Conservation (phyloP, 2,797 vertebrate genomes). For the Champsocephalus esox region DNA sequence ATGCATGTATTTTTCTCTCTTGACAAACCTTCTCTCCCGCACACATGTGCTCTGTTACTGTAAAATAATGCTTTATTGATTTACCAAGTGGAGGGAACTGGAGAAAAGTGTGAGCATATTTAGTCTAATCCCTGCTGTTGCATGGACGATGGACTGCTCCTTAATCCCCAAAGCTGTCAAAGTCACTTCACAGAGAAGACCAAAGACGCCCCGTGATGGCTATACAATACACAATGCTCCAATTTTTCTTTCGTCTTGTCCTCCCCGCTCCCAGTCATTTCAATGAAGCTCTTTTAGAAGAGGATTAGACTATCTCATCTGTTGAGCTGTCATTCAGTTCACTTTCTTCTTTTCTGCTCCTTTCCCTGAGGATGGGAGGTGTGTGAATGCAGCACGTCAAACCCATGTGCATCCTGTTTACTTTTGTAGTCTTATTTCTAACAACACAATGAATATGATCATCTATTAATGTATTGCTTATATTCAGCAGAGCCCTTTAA, state of each 20-base stretch:
- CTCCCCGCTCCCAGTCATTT: conserved; percentile 61
- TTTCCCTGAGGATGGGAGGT: conserved; percentile 33
- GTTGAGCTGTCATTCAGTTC: conserved; percentile 74
- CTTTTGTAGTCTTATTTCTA: conserved; percentile 27
- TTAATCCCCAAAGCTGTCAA: conserved; percentile 81
- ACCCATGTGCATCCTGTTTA: conserved; percentile 36
- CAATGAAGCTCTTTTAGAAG: conserved; percentile 71
- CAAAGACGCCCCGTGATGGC: conserved; percentile 63
- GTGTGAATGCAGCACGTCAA: conserved; percentile 59
- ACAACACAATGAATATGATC: conserved; percentile 41
- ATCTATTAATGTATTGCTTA: not conserved
- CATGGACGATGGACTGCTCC: conserved; percentile 64
- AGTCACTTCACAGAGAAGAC: conserved; percentile 70
- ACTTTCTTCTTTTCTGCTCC: conserved; percentile 54
- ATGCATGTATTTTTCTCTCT: conserved; percentile 37
- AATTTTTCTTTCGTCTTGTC: conserved; percentile 66
- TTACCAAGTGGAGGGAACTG: conserved; percentile 58
- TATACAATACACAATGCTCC: conserved; percentile 74
- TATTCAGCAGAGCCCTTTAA: not conserved
- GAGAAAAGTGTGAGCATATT: conserved; percentile 67
- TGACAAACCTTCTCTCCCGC: conserved; percentile 13
- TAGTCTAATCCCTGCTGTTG: conserved; percentile 75
- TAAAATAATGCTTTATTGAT: conserved; percentile 73
- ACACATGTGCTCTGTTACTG: conserved; percentile 7
- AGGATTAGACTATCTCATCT: conserved; percentile 82